These are phyloP conservation scores for Tringa solitaria DNA, from an alignment of 2,113 vertebrate species.

Conservation along the genomic window DNA sequence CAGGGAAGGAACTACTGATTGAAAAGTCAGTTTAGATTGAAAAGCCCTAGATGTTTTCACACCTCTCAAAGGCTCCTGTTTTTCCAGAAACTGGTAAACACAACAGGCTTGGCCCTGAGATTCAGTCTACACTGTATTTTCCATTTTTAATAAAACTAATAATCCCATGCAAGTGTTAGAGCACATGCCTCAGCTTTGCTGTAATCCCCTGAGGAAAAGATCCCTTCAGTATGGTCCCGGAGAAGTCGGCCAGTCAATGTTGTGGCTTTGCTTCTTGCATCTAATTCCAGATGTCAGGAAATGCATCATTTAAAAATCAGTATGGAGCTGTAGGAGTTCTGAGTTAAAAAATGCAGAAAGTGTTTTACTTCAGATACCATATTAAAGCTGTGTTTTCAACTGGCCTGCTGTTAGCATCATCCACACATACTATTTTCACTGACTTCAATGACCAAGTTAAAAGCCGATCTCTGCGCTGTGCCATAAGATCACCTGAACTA, in stretches of 20 bases:
- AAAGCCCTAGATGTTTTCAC: not conserved
- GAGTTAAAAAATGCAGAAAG: not conserved
- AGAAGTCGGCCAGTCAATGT: not conserved
- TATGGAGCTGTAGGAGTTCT: not conserved
- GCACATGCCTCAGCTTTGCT: conserved; percentile 40
- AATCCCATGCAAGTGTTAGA: conserved; percentile 40
- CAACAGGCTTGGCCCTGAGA: not conserved
- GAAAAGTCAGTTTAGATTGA: not conserved
- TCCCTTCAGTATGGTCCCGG: not conserved
- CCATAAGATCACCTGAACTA: not conserved
- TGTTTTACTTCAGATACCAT: not conserved
- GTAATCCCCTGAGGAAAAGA: conserved; percentile 19
- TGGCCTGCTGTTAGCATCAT: not conserved
- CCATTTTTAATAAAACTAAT: conserved; percentile 52
- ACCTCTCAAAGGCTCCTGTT: not conserved
- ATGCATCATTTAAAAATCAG: not conserved
- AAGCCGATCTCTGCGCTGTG: not conserved
- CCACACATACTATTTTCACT: not conserved
- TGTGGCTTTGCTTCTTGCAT: conserved; percentile 15
- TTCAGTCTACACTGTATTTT: not conserved
- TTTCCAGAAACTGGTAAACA: not conserved
- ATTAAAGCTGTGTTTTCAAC: not conserved
- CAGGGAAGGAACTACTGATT: not conserved
- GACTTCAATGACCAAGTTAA: not conserved
- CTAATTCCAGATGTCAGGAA: conserved; percentile 45